phyloP scores from a whole-genome alignment of 2,113 vertebrate genomes.

The Pygoscelis antarcticus region DNA sequence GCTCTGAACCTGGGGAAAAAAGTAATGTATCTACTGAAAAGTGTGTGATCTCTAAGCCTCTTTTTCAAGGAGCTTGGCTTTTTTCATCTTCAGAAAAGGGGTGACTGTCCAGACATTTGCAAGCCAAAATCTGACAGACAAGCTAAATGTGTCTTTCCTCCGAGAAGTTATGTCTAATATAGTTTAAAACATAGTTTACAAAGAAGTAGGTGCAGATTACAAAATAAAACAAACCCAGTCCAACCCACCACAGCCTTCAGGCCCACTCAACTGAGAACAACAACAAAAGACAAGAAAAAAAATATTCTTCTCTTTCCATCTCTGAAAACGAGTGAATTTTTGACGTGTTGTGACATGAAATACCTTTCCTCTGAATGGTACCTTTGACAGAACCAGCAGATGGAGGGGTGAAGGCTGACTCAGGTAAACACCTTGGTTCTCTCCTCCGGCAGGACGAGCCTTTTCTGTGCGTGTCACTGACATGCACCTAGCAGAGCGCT shows the following conservation, averaged over 20 bases:
- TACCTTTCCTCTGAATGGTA: not conserved
- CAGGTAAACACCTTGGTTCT: no score
- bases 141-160: not conserved
- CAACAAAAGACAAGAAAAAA: not conserved
- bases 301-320: not conserved
- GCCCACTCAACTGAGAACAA: not conserved
- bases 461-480: not conserved
- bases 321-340: not conserved
- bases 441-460: not conserved
- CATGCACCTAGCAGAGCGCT: not conserved
- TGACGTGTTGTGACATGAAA: not conserved
- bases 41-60: not conserved
- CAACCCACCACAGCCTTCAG: not conserved
- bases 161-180: not conserved
- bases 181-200: not conserved
- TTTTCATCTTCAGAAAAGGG: not conserved
- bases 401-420: not conserved
- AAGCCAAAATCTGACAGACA: not conserved
- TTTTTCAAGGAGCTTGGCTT: not conserved
- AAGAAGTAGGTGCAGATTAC: not conserved
- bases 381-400: not conserved
- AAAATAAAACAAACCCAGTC: not conserved
- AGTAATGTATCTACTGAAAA: not conserved
- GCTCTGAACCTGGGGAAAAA: not conserved
- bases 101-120: not conserved